Evolutionary conservation across 2,797 vertebrate species (phyloP), one percentile per base, ranked within the genome.

Genomic region (Monodelphis domestica): DNA sequence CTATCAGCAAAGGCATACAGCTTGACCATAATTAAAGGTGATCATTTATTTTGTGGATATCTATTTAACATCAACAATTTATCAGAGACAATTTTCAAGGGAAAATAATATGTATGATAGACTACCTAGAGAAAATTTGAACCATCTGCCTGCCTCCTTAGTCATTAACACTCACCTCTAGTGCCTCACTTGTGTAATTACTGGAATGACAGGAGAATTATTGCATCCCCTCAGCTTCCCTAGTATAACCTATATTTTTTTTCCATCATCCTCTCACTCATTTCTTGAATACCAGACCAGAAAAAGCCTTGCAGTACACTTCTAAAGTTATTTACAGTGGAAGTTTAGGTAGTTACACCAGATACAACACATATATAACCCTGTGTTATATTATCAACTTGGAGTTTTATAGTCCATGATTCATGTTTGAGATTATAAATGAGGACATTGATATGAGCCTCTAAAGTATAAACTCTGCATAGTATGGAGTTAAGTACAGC

Each of bases 161-260:
- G 92, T 97, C 95, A 97, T 98, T 98, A 98, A 97, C 95, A 97
- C 97, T 97, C 97, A 97, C 97, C 97, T 98, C 97, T 96, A 96
- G 96, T 92, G 95, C 95, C 94, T 97, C 95, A 95, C 94, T 95
- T 97, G 97, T 97, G 93, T 95, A 98, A 97, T 96, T 95, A 94
- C 91, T 97, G 98, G 97, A 97, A 55, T 95, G 98, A 97, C 93
- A 97, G 93, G 56, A 97, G 93, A 98, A 97, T 94, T 97, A 96
- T 92, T 96, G 26, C 91, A 91, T 97, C 93, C 91, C 90, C 94
- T 94, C 96, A 91, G 91, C 56, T 95, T 91, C 90, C 29, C 51
- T 94, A 94, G 84, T 11, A 28, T 93, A 96, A 90, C 88, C 55
- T 95, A 89, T 26, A 50, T 91, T 89, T 89, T 95, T 94, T 94